Evolutionary conservation across 2,888 invertebrate genomes (phyloP).

Genomic region (Chloromyia formosa): DNA sequence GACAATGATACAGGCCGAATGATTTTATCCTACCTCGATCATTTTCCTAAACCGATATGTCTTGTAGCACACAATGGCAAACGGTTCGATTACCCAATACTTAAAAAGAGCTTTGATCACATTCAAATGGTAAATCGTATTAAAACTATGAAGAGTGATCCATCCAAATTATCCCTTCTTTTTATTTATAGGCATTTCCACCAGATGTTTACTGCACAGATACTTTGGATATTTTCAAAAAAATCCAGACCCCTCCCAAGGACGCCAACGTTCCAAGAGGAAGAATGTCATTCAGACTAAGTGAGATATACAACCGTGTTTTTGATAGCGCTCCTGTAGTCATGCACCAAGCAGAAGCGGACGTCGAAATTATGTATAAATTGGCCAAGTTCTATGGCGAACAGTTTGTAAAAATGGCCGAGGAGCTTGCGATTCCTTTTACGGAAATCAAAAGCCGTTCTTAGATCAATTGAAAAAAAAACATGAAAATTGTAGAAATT

Average conservation of each 20-base stretch:
- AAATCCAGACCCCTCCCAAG: conserved; percentile 59
- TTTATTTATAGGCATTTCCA: conserved; percentile 61
- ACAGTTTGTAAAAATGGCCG: conserved; percentile 68
- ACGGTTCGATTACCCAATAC: conserved; percentile 79
- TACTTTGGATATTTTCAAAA: conserved; percentile 70
- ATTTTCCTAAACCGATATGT: conserved; percentile 76
- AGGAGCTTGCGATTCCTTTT: conserved; percentile 57
- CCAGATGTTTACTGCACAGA: conserved; percentile 72
- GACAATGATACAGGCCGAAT: conserved; percentile 67
- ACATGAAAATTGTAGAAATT: too few relatives aligned
- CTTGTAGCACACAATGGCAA: conserved; percentile 84
- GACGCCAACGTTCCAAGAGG: neutral
- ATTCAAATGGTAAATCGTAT: conserved; percentile 60
- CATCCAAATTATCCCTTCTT: neutral
- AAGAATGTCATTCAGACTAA: conserved; percentile 66
- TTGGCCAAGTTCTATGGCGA: conserved; percentile 68
- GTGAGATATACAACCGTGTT: conserved; percentile 67
- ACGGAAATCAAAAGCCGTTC: conserved; percentile 43
- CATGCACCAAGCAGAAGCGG: conserved; percentile 75
- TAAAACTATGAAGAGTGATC: too few relatives aligned
- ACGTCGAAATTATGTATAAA: conserved; percentile 71
- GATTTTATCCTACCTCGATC: conserved; percentile 71
- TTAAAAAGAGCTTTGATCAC: conserved; percentile 70
- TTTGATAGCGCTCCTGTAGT: conserved; percentile 64
- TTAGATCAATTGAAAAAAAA: too few relatives aligned